Conservation (phyloP, 2,797 vertebrate genomes). For the Rhinichthys osculus region DNA sequence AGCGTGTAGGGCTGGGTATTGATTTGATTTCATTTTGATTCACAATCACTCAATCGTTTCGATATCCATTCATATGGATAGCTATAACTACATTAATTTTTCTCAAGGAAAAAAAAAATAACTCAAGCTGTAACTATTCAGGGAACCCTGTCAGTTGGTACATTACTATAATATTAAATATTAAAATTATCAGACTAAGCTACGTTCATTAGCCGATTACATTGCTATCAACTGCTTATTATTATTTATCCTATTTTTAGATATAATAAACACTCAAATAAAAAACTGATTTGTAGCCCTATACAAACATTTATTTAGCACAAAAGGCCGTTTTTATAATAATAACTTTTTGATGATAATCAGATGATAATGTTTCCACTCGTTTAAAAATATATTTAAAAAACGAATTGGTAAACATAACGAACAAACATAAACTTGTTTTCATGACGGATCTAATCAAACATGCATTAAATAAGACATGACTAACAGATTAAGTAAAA, state of each 20-base stretch:
- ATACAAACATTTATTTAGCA: not conserved
- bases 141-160: too few relatives aligned
- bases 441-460: not conserved
- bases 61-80: not conserved
- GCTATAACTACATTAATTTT: not conserved
- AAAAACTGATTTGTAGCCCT: not conserved
- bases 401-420: not conserved
- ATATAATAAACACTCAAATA: not conserved
- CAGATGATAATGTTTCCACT: not conserved
- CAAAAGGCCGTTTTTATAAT: not conserved
- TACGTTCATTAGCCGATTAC: too few relatives aligned
- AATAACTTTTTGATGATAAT: not conserved
- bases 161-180: not conserved
- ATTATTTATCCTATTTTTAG: not conserved
- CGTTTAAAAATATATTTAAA: too few relatives aligned
- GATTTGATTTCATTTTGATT: not conserved
- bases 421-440: not conserved
- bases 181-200: too few relatives aligned
- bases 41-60: not conserved
- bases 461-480: not conserved
- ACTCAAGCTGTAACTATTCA: too few relatives aligned
- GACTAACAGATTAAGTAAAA: not conserved
- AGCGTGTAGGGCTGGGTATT: not conserved
- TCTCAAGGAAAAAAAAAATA: not conserved
- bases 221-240: not conserved